Conservation (phyloP, 2,797 vertebrate genomes). For the Gadopsis marmoratus region DNA sequence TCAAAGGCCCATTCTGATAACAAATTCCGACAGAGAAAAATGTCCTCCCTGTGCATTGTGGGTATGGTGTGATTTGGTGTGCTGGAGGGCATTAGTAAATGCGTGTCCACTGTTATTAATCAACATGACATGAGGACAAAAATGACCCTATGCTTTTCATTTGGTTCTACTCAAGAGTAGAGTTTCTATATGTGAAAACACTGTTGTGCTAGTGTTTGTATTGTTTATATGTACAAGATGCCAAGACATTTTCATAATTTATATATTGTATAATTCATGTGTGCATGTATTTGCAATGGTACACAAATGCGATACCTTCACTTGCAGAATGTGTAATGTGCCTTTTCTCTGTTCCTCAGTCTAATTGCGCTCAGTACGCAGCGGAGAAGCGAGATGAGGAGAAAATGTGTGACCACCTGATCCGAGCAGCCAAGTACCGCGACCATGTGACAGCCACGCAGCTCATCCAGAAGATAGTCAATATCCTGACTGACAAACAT, state of each 20-base stretch:
- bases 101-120: slow-evolving; percentile 88
- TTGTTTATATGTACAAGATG: slow-evolving; percentile 6
- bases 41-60: slow-evolving; percentile 77
- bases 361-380: slow-evolving; percentile 94
- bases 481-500: slow-evolving; percentile 97
- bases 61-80: slow-evolving; percentile 80
- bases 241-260: neutral
- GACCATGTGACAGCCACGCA: slow-evolving; percentile 97
- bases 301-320: neutral
- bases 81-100: slow-evolving; percentile 84
- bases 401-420: slow-evolving; percentile 98
- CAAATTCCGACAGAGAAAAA: slow-evolving; percentile 87
- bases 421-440: slow-evolving; percentile 95
- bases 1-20: slow-evolving; percentile 85
- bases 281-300: neutral
- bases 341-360: slow-evolving; percentile 79
- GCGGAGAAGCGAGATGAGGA: slow-evolving; percentile 97
- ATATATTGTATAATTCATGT: neutral
- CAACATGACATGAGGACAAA: slow-evolving; percentile 83
- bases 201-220: slow-evolving; percentile 6
- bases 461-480: slow-evolving; percentile 96
- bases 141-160: slow-evolving; percentile 82
- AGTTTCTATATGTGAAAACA: slow-evolving; percentile 60
- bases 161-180: slow-evolving; percentile 71
- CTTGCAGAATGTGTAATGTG: slow-evolving; percentile 1